phyloP scores from a whole-genome alignment of 2,113 vertebrate genomes.

The Hassar affinis region DNA sequence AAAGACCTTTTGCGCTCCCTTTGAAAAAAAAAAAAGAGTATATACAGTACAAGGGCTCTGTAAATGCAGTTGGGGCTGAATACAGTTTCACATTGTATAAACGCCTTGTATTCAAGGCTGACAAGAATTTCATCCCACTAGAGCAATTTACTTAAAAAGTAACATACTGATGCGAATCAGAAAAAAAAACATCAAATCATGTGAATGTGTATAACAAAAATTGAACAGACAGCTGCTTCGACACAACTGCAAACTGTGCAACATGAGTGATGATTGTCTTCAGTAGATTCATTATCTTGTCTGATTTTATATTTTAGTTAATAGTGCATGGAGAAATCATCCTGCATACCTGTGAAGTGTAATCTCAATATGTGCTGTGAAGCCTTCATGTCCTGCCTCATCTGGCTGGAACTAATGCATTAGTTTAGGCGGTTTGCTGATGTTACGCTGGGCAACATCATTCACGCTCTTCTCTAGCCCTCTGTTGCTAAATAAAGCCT shows the following conservation, averaged over 20 bases:
- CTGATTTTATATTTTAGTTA: slow-evolving; percentile 40
- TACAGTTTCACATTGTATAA: neutral
- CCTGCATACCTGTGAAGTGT: slow-evolving; percentile 9
- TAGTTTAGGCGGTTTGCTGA: slow-evolving; percentile 14
- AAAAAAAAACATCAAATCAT: neutral
- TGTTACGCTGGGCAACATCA: neutral
- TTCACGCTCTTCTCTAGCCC: neutral
- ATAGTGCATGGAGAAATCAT: neutral
- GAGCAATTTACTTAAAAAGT: neutral
- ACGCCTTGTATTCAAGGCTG: neutral
- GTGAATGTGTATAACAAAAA: neutral
- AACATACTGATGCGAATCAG: neutral
- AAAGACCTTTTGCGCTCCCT: neutral
- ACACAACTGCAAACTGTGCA: neutral
- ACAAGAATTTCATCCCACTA: neutral
- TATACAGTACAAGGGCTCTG: neutral
- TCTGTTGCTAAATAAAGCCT: neutral
- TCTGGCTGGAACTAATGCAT: slow-evolving; percentile 30
- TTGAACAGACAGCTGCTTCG: neutral
- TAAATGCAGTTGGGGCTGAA: neutral
- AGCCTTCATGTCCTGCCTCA: slow-evolving; percentile 9
- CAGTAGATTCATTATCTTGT: slow-evolving; percentile 24
- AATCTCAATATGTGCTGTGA: neutral
- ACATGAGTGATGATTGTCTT: slow-evolving; percentile 19
- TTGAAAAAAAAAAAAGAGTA: neutral